These are phyloP conservation scores for Arothron firmamentum DNA, from an alignment of 2,113 vertebrate species.

Conservation along the genomic window DNA sequence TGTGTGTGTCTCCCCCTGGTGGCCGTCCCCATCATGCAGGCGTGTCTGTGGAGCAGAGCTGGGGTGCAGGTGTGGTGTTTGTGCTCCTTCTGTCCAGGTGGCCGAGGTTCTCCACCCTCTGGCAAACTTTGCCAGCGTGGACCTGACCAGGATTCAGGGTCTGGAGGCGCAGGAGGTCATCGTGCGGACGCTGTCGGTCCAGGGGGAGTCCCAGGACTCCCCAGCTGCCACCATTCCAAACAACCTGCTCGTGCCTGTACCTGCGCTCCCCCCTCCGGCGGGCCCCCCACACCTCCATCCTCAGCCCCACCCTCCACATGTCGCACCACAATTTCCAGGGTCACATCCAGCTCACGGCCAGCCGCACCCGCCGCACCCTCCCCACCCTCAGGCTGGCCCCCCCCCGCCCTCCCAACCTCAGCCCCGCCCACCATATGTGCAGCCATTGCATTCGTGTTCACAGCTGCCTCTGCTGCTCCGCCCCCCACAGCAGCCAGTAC, in stretches of 20 bases:
- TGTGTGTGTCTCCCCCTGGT: too few species aligned
- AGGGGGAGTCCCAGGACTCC: constrained; percentile 93
- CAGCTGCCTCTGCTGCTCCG: constrained; percentile 69
- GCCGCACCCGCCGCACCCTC: constrained; percentile 31
- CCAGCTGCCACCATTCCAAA: constrained; percentile 78
- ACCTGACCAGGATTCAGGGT: constrained; percentile 80
- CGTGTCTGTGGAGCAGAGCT: too few species aligned
- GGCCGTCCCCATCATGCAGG: too few species aligned
- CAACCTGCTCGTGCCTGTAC: constrained; percentile 89
- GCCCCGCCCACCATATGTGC: constrained; percentile 75
- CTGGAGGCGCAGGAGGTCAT: constrained; percentile 86
- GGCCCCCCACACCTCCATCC: constrained; percentile 63
- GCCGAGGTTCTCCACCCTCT: constrained; percentile 86
- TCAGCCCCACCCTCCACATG: constrained; percentile 55
- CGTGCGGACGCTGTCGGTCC: constrained; percentile 87
- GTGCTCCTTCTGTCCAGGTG: constrained; percentile 72
- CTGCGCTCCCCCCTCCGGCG: constrained; percentile 58
- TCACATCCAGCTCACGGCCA: constrained; percentile 55
- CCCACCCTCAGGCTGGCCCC: constrained; percentile 68
- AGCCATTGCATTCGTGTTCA: constrained; percentile 48
- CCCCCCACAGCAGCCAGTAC: constrained; percentile 67
- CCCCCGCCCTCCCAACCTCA: constrained; percentile 67
- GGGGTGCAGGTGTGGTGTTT: neutral
- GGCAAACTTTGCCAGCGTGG: constrained; percentile 80
- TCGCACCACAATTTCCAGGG: constrained; percentile 53